Evolutionary conservation across 2,888 invertebrate species (phyloP).

Genomic region (Toxonevra muliebris): DNA sequence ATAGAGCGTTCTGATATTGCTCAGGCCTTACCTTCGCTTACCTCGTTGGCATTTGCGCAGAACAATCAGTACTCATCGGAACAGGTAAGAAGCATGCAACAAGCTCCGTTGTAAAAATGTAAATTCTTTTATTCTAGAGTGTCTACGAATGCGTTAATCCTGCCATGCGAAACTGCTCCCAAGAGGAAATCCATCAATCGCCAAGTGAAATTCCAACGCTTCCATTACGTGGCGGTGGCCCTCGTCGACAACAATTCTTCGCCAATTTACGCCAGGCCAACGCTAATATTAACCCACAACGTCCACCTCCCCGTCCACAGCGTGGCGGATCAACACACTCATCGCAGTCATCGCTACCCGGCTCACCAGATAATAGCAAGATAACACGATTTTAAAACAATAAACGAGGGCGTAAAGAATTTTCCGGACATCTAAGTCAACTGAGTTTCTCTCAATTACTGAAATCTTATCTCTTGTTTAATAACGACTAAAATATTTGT

Average conservation of each 20-base stretch:
- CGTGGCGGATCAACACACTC: conserved; percentile 53
- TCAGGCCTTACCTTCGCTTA: conserved; percentile 67
- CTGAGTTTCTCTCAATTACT: not conserved
- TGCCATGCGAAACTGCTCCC: conserved; percentile 64
- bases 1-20: conserved; percentile 71
- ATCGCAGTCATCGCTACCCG: conserved; percentile 60
- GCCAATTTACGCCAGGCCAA: conserved; percentile 63
- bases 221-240: conserved; percentile 61
- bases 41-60: conserved; percentile 65
- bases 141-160: conserved; percentile 71
- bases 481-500: no score
- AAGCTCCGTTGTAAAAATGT: no score
- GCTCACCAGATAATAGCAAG: conserved; percentile 60
- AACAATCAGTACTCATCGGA: conserved; percentile 65
- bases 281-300: conserved; percentile 59
- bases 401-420: not conserved
- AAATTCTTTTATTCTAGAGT: conserved; percentile 58
- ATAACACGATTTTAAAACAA: conserved; percentile 61
- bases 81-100: conserved; percentile 52
- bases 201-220: conserved; percentile 65
- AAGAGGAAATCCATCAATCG: conserved; percentile 61
- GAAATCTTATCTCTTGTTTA: conserved; percentile 6
- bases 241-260: conserved; percentile 62
- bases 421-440: not conserved
- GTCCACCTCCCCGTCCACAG: conserved; percentile 46